Evolutionary conservation across 1,140 invertebrate species (phyloP).

Genomic region (Himalopsyche phryganea): DNA sequence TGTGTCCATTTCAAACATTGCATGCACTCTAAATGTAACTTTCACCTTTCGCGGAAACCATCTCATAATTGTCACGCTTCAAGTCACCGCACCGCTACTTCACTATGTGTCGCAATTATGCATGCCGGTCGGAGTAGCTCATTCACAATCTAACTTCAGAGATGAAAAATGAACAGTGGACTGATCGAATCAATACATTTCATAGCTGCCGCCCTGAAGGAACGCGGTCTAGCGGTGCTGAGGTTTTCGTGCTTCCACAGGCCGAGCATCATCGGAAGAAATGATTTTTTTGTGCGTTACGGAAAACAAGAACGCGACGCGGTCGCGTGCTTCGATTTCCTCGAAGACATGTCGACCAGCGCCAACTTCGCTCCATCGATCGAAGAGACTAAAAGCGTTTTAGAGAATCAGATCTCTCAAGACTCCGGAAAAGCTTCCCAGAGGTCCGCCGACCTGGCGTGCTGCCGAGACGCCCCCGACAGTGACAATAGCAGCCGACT

Average conservation of each 20-base stretch:
- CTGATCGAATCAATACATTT: conserved; percentile 20
- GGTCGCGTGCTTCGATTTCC: conserved; percentile 74
- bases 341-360: conserved; percentile 63
- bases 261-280: conserved; percentile 68
- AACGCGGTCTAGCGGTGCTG: conserved; percentile 48
- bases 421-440: conserved; percentile 32
- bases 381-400: conserved; percentile 40
- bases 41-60: conserved; percentile 9
- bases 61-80: conserved; percentile 22
- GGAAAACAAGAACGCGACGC: conserved; percentile 74
- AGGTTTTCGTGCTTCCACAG: conserved; percentile 48
- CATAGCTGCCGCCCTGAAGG: conserved; percentile 49
- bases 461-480: not conserved
- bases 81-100: conserved; percentile 23
- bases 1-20: conserved; percentile 15
- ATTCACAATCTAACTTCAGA: not conserved
- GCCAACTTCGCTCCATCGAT: conserved; percentile 47
- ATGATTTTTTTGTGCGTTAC: conserved; percentile 72
- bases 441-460: conserved; percentile 8
- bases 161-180: not conserved
- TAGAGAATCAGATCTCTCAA: conserved; percentile 32
- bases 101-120: conserved; percentile 13
- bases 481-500: conserved; percentile 33
- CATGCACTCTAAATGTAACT: conserved; percentile 22
- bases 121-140: conserved; percentile 14